Conservation (phyloP, 2,797 vertebrate species). For the Galago senegalensis region DNA sequence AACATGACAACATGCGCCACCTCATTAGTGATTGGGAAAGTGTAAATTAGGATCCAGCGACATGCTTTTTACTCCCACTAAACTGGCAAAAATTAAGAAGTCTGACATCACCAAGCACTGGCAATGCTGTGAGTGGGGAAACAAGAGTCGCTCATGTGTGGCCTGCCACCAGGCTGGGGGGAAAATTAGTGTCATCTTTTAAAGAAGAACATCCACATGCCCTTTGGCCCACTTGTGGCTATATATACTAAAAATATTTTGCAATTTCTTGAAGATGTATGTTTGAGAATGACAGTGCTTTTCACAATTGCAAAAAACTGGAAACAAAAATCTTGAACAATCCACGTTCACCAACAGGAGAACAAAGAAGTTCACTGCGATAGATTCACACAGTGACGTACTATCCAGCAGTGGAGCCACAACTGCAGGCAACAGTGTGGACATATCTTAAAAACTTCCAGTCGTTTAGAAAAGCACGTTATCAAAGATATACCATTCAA, state of each 20-base stretch:
- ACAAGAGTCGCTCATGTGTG: not conserved
- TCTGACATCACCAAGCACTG: not conserved
- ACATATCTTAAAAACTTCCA: not conserved
- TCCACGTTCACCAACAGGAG: not conserved
- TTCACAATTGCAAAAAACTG: not conserved
- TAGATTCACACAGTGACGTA: not conserved
- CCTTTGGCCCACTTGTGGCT: not conserved
- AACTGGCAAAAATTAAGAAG: not conserved
- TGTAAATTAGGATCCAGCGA: not conserved
- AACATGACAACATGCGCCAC: not conserved
- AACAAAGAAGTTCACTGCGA: not conserved
- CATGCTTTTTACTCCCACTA: slow-evolving; percentile 24
- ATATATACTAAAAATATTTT: not conserved
- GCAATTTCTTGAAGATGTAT: not conserved
- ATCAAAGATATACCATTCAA: not conserved
- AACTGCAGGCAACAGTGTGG: not conserved
- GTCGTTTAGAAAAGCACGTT: not conserved
- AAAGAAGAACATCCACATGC: not conserved
- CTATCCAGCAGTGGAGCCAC: not conserved
- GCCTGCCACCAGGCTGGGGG: not conserved
- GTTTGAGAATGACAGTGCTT: not conserved
- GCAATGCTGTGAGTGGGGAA: not conserved
- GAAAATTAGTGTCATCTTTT: not conserved
- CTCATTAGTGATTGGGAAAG: slow-evolving; percentile 17
- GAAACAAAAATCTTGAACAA: not conserved